Percentiles rank a stretch among this genome's conserved stretches.
phyloP scores from a whole-genome alignment of 2,888 invertebrate genomes.

The Notocelia uddmanniana region DNA sequence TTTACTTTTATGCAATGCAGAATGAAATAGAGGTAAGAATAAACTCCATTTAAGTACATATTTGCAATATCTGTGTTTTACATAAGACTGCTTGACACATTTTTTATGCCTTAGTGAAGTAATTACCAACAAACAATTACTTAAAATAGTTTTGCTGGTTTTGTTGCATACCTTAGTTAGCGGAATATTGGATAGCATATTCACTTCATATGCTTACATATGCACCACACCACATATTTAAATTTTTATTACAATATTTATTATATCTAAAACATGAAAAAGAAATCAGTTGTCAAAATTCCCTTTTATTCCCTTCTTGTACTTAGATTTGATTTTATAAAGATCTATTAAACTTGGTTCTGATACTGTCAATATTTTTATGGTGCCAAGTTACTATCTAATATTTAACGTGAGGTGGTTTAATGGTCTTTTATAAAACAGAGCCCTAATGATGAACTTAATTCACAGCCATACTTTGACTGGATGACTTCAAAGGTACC shows the following conservation, averaged over 20 bases:
- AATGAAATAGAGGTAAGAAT: conserved; percentile 86
- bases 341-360: too few species aligned
- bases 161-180: neutral
- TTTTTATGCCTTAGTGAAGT: neutral
- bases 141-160: neutral
- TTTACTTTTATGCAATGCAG: conserved; percentile 93
- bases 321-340: too few species aligned
- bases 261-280: neutral
- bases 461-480: conserved; percentile 29
- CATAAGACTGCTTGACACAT: neutral
- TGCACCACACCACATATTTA: neutral
- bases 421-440: neutral
- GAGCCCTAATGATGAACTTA: neutral
- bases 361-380: too few species aligned
- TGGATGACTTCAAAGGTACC: conserved; percentile 29
- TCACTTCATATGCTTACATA: neutral
- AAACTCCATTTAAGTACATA: neutral
- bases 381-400: too few species aligned
- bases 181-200: too few species aligned
- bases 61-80: too few species aligned
- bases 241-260: neutral
- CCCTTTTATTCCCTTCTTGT: neutral
- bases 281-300: neutral
- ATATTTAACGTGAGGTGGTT: neutral
- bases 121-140: too few species aligned